Base-by-base conservation (phyloP, 2,113 vertebrate species). In the Gymnocephalus cernua region DNA sequence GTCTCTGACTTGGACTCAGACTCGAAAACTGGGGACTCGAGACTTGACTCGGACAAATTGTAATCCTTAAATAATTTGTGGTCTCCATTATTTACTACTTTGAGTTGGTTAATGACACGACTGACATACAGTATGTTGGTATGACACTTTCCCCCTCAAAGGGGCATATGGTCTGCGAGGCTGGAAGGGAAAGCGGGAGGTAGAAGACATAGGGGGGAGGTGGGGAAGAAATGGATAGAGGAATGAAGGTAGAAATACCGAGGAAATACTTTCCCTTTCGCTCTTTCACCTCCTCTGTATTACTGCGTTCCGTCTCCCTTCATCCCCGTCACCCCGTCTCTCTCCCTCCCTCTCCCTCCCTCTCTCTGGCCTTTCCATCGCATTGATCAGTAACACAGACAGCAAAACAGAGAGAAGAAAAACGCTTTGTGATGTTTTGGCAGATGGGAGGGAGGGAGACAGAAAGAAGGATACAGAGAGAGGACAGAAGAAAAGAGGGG, bases 311-410 rank as follows among this genome's bases (percentile, higher is more conserved):
- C 27, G 8, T 74, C 51, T 79, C 62, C n/a, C 29, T 64, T 72
- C 47, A 48, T 64, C 53, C 54, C 21, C 16, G 23, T 23, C 38
- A 68, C 59, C 66, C 18, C 16, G 13, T 19, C 69, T 56, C 44
- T 8, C 25, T 14, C 51, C 32, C 38, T 16, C 29, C 45, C 45
- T 2, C 54, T 9, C 48, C 1, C 64, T 16, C 65, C 25, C 54
- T 74, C 78, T 59, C 65, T 85, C 3, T 96, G 96, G 95, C 95
- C 95, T 97, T 97, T 96, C 86, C 89, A 79, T 80, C 58, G 66
- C 93, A 95, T 96, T 94, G 96, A 97, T 97, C 96, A 95, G 91
- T 82, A 90, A 93, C 91, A 95, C 82, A 64, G 83, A 86, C 94
- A 87, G 87, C 84, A 89, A 93, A 90, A 94, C 89, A 91, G 91